A percentile compares a stretch with the other conserved stretches of the same genome.
phyloP scores from a whole-genome alignment of 2,888 invertebrate genomes.

The Phaonia tiefii region DNA sequence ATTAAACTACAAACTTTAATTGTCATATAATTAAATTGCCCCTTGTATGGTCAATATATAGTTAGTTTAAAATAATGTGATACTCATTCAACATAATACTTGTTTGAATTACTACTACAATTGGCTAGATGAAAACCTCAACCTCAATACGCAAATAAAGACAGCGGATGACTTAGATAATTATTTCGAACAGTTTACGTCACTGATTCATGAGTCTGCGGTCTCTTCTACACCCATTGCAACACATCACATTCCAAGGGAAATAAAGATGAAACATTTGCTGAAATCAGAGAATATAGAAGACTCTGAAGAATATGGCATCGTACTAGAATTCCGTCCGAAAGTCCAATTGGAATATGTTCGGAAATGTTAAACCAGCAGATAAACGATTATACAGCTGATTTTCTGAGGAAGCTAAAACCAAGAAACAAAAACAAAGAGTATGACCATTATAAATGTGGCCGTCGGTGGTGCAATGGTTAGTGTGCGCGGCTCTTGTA shows the following conservation, averaged over 20 bases:
- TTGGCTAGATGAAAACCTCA: background rate
- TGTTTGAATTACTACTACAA: background rate
- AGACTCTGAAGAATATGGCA: conserved; percentile 27
- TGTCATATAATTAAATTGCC: no score
- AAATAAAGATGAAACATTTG: conserved; percentile 16
- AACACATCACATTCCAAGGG: background rate
- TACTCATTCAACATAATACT: background rate
- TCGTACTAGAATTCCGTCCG: conserved; percentile 16
- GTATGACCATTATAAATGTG: no score
- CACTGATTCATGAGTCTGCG: conserved; percentile 2
- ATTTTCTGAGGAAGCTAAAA: conserved; percentile 22
- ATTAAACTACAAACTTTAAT: no score
- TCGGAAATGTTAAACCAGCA: conserved; percentile 17
- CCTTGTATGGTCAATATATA: no score
- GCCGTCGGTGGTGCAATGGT: no score
- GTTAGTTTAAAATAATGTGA: background rate
- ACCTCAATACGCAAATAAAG: background rate
- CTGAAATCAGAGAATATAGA: conserved; percentile 13
- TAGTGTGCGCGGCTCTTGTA: no score
- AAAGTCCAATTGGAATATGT: conserved; percentile 25
- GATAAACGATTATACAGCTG: conserved; percentile 5
- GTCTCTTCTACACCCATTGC: background rate
- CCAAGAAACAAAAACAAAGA: conserved; percentile 21
- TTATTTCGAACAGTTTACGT: background rate
- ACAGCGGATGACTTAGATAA: conserved; percentile 11